Conservation (phyloP, 1,140 invertebrate species). For the Papilio polytes region DNA sequence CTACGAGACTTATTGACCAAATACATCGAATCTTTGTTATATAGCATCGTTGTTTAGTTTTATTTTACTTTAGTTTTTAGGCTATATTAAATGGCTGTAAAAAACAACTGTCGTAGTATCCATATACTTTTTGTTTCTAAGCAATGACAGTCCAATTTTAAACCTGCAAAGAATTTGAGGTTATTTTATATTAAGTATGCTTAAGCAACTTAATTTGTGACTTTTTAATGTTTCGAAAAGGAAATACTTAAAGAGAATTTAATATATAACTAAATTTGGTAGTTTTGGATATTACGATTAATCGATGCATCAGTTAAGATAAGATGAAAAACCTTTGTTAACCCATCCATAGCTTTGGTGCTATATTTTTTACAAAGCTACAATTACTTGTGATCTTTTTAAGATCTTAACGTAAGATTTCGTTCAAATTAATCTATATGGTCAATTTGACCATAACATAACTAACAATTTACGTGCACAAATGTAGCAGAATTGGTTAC, state of each 20-base stretch:
- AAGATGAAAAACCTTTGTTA: not conserved
- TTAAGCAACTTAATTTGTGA: no score
- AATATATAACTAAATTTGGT: no score
- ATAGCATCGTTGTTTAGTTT: not conserved
- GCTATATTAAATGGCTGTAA: not conserved
- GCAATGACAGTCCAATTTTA: no score
- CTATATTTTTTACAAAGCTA: not conserved
- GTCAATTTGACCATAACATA: not conserved
- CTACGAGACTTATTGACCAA: not conserved
- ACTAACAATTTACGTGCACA: not conserved
- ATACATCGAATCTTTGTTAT: slow-evolving; percentile 24
- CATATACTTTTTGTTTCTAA: no score
- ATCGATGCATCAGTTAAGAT: not conserved
- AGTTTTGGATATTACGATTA: no score
- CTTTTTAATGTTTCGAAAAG: no score
- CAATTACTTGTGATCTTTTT: not conserved
- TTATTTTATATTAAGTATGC: no score
- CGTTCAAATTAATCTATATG: not conserved
- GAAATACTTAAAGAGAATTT: no score
- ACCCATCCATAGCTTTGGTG: not conserved
- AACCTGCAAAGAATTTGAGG: no score
- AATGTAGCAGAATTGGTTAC: no score
- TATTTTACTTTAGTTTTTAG: not conserved
- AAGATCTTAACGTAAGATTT: not conserved
- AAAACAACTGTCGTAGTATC: not conserved